Conservation (phyloP, 2,888 invertebrate species). For the Aspidiotus destructor region DNA sequence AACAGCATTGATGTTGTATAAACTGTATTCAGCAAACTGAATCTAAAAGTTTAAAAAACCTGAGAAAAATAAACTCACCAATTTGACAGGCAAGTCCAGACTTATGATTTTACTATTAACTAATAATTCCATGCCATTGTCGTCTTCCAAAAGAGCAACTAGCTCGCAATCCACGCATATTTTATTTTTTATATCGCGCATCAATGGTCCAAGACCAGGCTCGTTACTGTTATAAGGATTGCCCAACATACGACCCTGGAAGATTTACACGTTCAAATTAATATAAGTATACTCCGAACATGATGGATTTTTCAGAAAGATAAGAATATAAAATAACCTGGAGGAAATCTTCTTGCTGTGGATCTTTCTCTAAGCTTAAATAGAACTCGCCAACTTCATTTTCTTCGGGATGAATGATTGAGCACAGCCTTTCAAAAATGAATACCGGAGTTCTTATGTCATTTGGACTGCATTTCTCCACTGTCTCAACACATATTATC, state of each 20-base stretch:
- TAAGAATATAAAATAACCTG: constrained; percentile 48
- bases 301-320: not conserved
- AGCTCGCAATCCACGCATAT: constrained; percentile 96
- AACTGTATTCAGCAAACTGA: no score
- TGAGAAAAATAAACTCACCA: constrained; percentile 47
- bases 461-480: constrained; percentile 78
- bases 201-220: constrained; percentile 87
- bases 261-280: constrained; percentile 1
- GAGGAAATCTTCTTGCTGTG: constrained; percentile 96
- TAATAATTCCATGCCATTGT: constrained; percentile 95
- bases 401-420: constrained; percentile 94
- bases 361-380: constrained; percentile 92
- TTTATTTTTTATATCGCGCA: constrained; percentile 98
- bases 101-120: constrained; percentile 98
- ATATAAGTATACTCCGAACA: not conserved
- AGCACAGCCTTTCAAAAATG: constrained; percentile 92
- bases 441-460: constrained; percentile 95
- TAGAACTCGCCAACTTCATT: constrained; percentile 95
- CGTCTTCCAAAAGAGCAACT: constrained; percentile 94
- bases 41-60: no score
- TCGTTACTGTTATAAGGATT: constrained; percentile 95
- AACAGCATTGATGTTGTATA: no score
- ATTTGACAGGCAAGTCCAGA: constrained; percentile 88
- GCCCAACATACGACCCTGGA: constrained; percentile 87
- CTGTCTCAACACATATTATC: constrained; percentile 92